Base-by-base conservation (phyloP, 2,888 invertebrate species). In the Loripinus fragilis region DNA sequence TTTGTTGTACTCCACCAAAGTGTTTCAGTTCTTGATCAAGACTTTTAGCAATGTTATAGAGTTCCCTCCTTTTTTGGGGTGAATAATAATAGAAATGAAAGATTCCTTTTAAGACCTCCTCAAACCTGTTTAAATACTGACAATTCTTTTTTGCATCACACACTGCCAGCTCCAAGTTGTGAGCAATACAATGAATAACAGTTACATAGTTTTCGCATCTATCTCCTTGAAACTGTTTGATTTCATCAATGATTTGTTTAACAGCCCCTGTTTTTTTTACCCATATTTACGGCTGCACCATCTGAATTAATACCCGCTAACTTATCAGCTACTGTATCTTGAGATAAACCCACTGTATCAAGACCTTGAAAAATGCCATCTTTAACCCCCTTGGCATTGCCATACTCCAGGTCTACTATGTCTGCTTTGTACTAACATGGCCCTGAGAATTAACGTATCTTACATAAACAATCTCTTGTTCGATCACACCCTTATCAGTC, bases 51-150 rank as follows among this genome's bases (percentile, higher is more conserved):
- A 76, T 76, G 2, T 74, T 68, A 68, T 79, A 71, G 1, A 81
- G 38, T 48, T 81, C 78, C 1, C 78, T 28, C 33, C 78, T 78
- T 17, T 55, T 38, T 38, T 81, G 76, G 15, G 78, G 81, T 17
- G 70, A 78, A 71, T 78, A 78, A 25, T 76, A 73, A 17, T 81
- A 76, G 2, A 74, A 35, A 25, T 71, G 35, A 12, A 78, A 82
- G 17, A 82, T 74, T 0, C 78, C 74, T n/a, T 81, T 81, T 20
- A 78, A 45, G 1, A 55, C 50, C 2, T 23, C 64, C 52, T 80
- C 83, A 77, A 80, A 80, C n/a, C 67, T 64, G 2, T 64, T 38
- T 0, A 83, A 38, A 23, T 83, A 83, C 7, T 15, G 17, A 30
- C 42, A 55, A 10, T 50, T 74, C 33, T 79, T 82, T 33, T 76